Percentiles rank a stretch among this genome's conserved stretches.
Evolutionary conservation across 2,888 invertebrate genomes (phyloP).

Genomic region (Sclerodermus sp.): DNA sequence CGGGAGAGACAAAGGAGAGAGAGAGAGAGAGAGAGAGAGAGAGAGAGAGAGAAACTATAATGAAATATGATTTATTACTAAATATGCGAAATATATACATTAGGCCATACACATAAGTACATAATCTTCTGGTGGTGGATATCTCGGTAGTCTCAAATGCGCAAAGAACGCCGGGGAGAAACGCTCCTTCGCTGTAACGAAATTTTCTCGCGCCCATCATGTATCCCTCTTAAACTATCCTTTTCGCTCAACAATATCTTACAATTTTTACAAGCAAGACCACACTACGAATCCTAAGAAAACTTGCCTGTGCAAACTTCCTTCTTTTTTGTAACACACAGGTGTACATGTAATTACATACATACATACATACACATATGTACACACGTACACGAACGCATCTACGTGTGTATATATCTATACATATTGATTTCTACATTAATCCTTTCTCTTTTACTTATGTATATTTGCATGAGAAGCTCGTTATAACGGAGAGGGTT

Average conservation of each 20-base stretch:
- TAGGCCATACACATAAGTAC: slow-evolving; percentile 50
- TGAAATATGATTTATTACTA: slow-evolving; percentile 52
- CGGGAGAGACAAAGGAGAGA: background rate
- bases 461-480: slow-evolving; percentile 14
- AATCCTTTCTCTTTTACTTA: slow-evolving; percentile 3
- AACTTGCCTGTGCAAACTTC: background rate
- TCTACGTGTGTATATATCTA: slow-evolving; percentile 2
- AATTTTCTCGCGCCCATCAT: background rate
- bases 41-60: slow-evolving; percentile 17
- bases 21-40: background rate
- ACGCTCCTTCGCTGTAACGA: slow-evolving; percentile 1
- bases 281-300: background rate
- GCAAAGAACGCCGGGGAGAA: slow-evolving; percentile 4
- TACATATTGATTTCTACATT: slow-evolving; percentile 12
- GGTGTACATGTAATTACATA: slow-evolving; percentile 1
- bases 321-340: slow-evolving; percentile 4
- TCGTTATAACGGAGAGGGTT: slow-evolving; percentile 19
- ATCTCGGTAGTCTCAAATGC: slow-evolving; percentile 6
- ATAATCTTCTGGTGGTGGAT: slow-evolving; percentile 21
- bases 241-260: too few species aligned
- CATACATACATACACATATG: too few species aligned
- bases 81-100: slow-evolving; percentile 51
- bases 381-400: background rate
- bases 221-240: too few species aligned
- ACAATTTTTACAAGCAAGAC: background rate